phyloP scores from a whole-genome alignment of 2,888 invertebrate genomes.

The Heliconius erato region DNA sequence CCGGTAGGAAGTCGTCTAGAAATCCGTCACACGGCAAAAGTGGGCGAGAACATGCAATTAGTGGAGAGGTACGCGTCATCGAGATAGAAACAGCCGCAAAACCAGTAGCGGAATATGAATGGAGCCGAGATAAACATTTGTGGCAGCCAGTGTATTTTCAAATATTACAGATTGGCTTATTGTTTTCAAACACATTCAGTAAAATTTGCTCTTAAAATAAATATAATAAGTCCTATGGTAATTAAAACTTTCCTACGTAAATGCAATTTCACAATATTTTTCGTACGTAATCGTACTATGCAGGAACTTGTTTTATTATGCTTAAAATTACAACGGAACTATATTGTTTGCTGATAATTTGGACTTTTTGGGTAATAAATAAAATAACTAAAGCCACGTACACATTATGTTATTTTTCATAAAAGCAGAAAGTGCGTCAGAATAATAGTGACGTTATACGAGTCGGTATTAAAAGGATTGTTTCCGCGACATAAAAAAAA shows the following conservation, averaged over 20 bases:
- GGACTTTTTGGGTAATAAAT: neutral
- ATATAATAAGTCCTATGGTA: neutral
- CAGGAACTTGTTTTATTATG: slow-evolving; percentile 18
- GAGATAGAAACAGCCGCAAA: slow-evolving; percentile 64
- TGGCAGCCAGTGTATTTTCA: slow-evolving; percentile 53
- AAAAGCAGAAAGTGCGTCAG: neutral
- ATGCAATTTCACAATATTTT: neutral
- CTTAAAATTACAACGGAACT: slow-evolving; percentile 11
- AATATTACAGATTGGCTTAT: slow-evolving; percentile 30
- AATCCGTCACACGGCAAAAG: slow-evolving; percentile 66
- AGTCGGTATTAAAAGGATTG: slow-evolving; percentile 50
- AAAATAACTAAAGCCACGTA: slow-evolving; percentile 3
- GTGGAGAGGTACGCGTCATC: slow-evolving; percentile 66
- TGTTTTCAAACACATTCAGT: slow-evolving; percentile 9
- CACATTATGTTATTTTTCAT: neutral
- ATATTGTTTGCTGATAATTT: slow-evolving; percentile 9
- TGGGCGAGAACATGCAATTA: slow-evolving; percentile 75
- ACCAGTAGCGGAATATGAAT: slow-evolving; percentile 61
- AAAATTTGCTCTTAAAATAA: neutral
- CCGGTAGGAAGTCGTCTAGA: slow-evolving; percentile 63
- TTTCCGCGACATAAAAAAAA: slow-evolving; percentile 58
- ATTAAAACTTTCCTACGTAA: neutral
- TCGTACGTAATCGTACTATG: neutral
- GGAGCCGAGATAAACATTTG: slow-evolving; percentile 51
- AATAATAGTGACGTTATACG: slow-evolving; percentile 10